Evolutionary conservation across 2,888 invertebrate genomes (phyloP), one percentile per base, ranked within the genome.

Genomic region (Augochlorella aurata): DNA sequence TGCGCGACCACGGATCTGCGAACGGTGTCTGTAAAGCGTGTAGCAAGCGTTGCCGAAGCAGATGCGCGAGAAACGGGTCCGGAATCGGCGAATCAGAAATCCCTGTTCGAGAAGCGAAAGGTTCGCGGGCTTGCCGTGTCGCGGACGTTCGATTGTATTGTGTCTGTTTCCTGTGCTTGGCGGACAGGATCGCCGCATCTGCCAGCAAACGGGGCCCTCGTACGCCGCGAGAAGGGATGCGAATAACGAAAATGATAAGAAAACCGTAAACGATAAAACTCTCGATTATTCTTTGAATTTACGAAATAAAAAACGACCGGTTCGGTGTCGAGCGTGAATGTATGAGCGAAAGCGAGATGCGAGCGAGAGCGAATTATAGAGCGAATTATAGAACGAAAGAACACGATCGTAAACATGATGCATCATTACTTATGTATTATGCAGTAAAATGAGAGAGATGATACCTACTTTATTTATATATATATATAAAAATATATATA

Each of bases 351-450:
- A 79, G 69, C 21, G 54, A 49, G 80, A 71, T 47, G 77, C 81
- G 69, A 71, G 70, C 72, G 69, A 82, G 82, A 83, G 81, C 85
- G 82, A 86, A 78, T 50, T 10, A 14, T 49, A 49, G 47, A 49
- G 47, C 47, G 47, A 49, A 29, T 38, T 63, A 58, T 63, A 63
- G 38, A 63, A 63, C 63, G 63, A 63, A 38, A 44, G 75, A 82
- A 63, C 47, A 81, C 85, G 54, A 81, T 24, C 85, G 85, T 87
- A 90, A 90, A 89, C 81, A 88, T 89, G 63, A 16, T 63, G 88
- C 89, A 90, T 91, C 89, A 90, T 89, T 89, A 90, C 85, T 88
- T 89, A 90, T 87, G 91, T 90, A 90, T 86, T 90, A 89, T 82
- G 89, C 90, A 87, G 89, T 90, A 89, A 85, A 63, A 86, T 66